Conservation (phyloP, 64 coral and sea anemone genomes). For the Platygyra sinensis region DNA sequence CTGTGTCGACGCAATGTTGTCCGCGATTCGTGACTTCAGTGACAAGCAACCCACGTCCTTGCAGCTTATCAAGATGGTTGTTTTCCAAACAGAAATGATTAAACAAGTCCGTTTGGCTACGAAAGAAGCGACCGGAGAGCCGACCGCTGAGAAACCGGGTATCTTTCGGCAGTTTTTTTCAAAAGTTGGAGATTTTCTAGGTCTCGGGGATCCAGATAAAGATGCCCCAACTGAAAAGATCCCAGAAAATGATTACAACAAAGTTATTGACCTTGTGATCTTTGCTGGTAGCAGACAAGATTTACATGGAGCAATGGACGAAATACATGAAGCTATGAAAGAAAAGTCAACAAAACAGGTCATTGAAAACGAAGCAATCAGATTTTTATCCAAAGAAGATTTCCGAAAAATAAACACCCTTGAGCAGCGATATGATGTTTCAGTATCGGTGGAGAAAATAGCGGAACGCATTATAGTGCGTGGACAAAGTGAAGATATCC, state of each 20-base stretch:
- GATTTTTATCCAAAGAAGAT: not conserved
- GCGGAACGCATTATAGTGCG: conserved; percentile 47
- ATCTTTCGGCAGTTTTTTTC: not conserved
- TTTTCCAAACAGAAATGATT: conserved; percentile 66
- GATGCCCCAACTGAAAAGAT: not conserved
- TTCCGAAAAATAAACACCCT: conserved; percentile 30
- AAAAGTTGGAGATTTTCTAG: not conserved
- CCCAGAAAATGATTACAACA: not conserved
- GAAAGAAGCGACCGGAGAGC: conserved; percentile 27
- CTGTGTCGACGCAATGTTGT: conserved; percentile 36
- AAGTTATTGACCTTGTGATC: conserved; percentile 6
- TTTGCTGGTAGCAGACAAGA: conserved; percentile 20
- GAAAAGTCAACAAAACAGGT: conserved; percentile 53
- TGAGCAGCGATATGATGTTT: conserved; percentile 26
- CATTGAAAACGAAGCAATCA: conserved; percentile 40
- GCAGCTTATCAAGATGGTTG: conserved; percentile 50
- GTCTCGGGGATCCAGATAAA: not conserved
- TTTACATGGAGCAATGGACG: conserved; percentile 42
- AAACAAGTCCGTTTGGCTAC: conserved; percentile 36
- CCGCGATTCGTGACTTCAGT: conserved; percentile 21
- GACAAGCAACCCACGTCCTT: conserved; percentile 28
- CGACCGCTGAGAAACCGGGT: not conserved
- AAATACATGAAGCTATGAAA: conserved; percentile 40
- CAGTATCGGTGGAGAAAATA: conserved; percentile 14
- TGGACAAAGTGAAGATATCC: conserved; percentile 52